Conservation (phyloP, 2,113 vertebrate species). For the Psephotus haematonotus region DNA sequence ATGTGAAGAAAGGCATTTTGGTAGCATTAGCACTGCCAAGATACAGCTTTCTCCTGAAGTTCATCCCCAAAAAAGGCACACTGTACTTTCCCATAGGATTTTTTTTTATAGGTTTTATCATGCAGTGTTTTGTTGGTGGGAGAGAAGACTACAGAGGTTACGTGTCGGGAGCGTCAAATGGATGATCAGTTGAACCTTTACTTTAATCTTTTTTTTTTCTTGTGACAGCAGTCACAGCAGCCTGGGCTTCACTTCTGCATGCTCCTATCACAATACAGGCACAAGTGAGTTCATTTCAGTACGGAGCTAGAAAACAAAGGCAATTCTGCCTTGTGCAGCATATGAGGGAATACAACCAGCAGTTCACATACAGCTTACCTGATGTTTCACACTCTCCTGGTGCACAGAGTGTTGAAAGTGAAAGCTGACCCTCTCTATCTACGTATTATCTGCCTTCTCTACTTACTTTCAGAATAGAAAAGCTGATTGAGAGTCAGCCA, state of each 20-base stretch:
- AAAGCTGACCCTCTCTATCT: background rate
- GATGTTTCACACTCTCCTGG: background rate
- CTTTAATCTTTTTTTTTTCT: background rate
- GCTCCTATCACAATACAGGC: rapidly evolving
- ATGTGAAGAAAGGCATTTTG: background rate
- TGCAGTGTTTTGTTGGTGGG: background rate
- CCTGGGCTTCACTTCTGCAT: background rate
- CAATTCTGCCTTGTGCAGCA: background rate
- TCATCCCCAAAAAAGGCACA: background rate
- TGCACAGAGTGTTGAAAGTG: background rate
- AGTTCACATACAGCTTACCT: background rate
- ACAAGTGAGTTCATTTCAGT: rapidly evolving
- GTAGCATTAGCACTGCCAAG: rapidly evolving
- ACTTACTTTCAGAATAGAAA: background rate
- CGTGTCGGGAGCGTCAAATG: background rate
- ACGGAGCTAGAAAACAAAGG: background rate
- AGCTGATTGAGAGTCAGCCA: background rate
- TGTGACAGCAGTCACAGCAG: background rate
- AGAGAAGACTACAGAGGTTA: background rate
- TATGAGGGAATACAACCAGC: background rate
- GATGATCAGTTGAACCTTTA: background rate
- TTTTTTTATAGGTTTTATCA: background rate
- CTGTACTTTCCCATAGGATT: background rate
- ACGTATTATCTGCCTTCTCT: background rate
- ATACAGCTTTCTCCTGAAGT: background rate